Percentiles rank a stretch among this genome's conserved stretches.
These are phyloP conservation scores for Spheniscus mendiculus DNA, from an alignment of 2,113 vertebrate species.

Conservation along the genomic window DNA sequence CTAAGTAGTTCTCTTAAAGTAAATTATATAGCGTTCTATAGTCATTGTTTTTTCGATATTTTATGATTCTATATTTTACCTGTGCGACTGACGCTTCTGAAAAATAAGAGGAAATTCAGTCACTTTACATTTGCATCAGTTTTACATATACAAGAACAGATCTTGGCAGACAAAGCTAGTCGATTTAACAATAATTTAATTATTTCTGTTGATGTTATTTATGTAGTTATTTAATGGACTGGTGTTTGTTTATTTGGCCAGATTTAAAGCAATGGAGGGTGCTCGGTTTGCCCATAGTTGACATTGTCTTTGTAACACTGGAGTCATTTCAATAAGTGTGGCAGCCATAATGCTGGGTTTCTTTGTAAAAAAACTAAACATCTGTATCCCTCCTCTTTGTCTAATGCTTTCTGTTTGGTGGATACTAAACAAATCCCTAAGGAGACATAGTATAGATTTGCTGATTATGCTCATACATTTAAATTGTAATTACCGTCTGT, in stretches of 20 bases:
- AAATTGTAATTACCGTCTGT: neutral
- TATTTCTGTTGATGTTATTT: neutral
- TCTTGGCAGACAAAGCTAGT: neutral
- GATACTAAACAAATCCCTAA: neutral
- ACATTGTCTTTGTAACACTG: neutral
- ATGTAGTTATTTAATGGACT: neutral
- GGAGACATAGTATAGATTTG: neutral
- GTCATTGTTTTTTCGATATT: rapidly evolving
- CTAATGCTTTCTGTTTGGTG: neutral
- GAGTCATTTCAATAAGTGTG: neutral
- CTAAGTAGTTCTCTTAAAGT: neutral
- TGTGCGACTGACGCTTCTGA: neutral
- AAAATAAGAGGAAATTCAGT: neutral
- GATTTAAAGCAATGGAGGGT: neutral
- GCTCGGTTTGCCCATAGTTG: neutral
- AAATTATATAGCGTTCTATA: neutral
- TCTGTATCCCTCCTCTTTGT: neutral
- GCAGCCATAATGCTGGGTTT: neutral
- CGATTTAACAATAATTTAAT: neutral
- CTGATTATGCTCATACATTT: neutral
- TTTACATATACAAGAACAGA: neutral
- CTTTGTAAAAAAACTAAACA: neutral
- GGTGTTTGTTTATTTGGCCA: neutral
- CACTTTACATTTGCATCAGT: neutral
- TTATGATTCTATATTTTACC: neutral